Conservation (phyloP, 2,113 vertebrate species). For the Myodes glareolus region DNA sequence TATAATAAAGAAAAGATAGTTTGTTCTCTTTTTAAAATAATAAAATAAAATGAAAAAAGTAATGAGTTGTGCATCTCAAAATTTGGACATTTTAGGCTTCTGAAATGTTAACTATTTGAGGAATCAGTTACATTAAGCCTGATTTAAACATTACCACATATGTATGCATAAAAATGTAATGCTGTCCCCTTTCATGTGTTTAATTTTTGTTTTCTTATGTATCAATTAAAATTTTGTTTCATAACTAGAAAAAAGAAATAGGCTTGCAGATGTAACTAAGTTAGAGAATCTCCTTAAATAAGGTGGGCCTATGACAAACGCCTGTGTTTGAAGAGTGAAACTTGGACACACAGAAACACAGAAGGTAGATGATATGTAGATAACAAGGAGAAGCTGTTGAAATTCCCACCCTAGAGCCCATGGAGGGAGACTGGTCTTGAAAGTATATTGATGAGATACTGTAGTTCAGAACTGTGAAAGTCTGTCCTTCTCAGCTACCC, state of each 20-base stretch:
- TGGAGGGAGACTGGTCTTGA: not conserved
- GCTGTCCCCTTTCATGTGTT: not conserved
- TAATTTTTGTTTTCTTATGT: not conserved
- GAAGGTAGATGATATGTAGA: not conserved
- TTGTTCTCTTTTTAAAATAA: too few relatives aligned
- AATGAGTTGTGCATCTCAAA: not conserved
- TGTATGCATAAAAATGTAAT: not conserved
- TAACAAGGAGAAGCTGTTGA: not conserved
- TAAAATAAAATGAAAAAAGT: not conserved
- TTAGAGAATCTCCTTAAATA: not conserved
- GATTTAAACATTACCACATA: not conserved
- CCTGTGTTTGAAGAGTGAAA: not conserved
- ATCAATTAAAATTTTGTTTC: not conserved
- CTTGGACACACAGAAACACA: not conserved
- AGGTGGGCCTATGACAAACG: not conserved
- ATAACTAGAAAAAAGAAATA: too few relatives aligned
- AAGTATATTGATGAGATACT: not conserved
- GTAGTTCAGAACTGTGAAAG: not conserved
- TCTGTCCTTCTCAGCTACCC: not conserved
- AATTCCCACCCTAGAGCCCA: not conserved
- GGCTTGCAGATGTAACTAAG: not conserved
- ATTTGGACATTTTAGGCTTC: not conserved
- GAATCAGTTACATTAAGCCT: not conserved
- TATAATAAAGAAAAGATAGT: too few relatives aligned
- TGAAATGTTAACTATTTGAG: not conserved